Evolutionary conservation across 1,140 invertebrate species (phyloP).

Genomic region (Heterodera schachtii): DNA sequence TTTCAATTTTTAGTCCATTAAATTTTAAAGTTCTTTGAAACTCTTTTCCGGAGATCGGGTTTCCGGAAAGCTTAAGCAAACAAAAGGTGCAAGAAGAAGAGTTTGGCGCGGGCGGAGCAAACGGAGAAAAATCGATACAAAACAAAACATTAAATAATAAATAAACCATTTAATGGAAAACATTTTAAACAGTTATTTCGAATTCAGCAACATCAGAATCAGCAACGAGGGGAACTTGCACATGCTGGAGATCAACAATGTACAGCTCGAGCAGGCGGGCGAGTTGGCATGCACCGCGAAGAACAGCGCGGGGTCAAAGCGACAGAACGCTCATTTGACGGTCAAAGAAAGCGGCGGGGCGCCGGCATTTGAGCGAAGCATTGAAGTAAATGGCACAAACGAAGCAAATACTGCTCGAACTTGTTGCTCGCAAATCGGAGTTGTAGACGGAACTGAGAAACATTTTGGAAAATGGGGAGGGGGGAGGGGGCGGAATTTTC

Average conservation of each 20-base stretch:
- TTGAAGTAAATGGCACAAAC: slow-evolving; percentile 30
- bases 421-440: not conserved
- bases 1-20: not conserved
- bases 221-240: slow-evolving; percentile 48
- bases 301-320: slow-evolving; percentile 67
- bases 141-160: not conserved
- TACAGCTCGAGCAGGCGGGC: slow-evolving; percentile 67
- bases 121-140: not conserved
- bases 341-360: slow-evolving; percentile 60
- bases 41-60: not conserved
- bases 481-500: too few relatives aligned
- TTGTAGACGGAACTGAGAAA: too few relatives aligned
- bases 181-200: not conserved
- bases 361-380: slow-evolving; percentile 51
- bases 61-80: slow-evolving; percentile 14
- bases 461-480: too few relatives aligned
- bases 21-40: not conserved
- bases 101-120: not conserved
- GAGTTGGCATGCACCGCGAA: slow-evolving; percentile 66
- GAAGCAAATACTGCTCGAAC: not conserved
- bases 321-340: slow-evolving; percentile 56
- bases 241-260: slow-evolving; percentile 66
- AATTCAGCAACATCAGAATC: slow-evolving; percentile 54
- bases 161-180: not conserved
- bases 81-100: slow-evolving; percentile 5